Conservation (phyloP, 1,140 invertebrate genomes). For the Drosophila subpulchrella region DNA sequence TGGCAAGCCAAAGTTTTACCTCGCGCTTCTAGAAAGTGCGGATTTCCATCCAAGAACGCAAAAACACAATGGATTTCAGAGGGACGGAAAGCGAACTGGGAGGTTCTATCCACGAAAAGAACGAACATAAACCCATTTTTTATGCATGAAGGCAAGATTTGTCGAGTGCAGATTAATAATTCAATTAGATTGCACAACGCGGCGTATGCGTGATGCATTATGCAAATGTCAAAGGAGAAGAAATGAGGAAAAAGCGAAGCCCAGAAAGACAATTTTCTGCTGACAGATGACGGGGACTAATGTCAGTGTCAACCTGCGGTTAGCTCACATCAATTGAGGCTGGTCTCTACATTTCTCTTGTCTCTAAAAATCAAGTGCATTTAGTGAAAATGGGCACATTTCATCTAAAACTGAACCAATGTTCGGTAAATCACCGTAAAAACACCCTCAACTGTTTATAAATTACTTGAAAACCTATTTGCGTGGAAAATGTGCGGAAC, state of each 20-base stretch:
- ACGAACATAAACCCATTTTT: slow-evolving; percentile 19
- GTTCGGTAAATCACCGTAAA: slow-evolving; percentile 28
- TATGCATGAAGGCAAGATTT: slow-evolving; percentile 49
- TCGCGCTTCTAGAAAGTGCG: slow-evolving; percentile 54
- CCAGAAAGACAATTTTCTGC: slow-evolving; percentile 32
- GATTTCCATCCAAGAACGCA: slow-evolving; percentile 53
- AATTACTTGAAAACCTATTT: slow-evolving; percentile 70
- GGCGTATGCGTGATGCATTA: slow-evolving; percentile 67
- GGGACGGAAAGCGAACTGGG: too few species aligned
- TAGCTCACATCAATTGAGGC: slow-evolving; percentile 31
- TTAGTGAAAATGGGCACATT: background rate
- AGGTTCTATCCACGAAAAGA: background rate
- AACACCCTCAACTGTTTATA: slow-evolving; percentile 30
- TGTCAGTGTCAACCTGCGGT: slow-evolving; percentile 43
- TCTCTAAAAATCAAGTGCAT: background rate
- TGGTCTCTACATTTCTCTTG: slow-evolving; percentile 18
- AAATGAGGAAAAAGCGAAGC: slow-evolving; percentile 4
- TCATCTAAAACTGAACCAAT: slow-evolving; percentile 45
- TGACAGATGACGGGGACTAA: slow-evolving; percentile 25
- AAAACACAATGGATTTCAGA: slow-evolving; percentile 45
- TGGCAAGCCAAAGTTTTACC: slow-evolving; percentile 50
- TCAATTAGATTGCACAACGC: slow-evolving; percentile 70
- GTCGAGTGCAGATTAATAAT: slow-evolving; percentile 72
- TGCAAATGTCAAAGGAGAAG: slow-evolving; percentile 36
- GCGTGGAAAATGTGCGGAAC: slow-evolving; percentile 51